Percentiles rank a stretch among this genome's conserved stretches.
Evolutionary conservation across 2,113 vertebrate species (phyloP).

Genomic region (Protomyctophum bolini): DNA sequence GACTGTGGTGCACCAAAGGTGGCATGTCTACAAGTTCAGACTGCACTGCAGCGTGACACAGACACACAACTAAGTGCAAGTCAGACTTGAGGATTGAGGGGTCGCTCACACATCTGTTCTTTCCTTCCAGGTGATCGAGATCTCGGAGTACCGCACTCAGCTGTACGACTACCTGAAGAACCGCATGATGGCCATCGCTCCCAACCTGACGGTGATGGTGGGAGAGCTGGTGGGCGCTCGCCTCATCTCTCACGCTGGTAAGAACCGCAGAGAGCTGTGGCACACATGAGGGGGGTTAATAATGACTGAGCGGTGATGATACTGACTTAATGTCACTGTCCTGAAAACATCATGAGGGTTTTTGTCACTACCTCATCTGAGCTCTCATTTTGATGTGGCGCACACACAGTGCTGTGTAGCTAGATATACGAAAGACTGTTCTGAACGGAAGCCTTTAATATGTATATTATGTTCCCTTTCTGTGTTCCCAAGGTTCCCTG

Average conservation of each 20-base stretch:
- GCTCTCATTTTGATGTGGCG: slow-evolving; percentile 25
- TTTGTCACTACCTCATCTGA: slow-evolving; percentile 97
- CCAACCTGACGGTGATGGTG: slow-evolving; percentile 96
- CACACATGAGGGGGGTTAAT: background rate
- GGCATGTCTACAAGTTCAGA: no score
- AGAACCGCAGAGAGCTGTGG: background rate
- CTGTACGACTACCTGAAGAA: slow-evolving; percentile 98
- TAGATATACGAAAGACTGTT: no score
- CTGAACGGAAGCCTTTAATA: background rate
- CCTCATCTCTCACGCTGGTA: slow-evolving; percentile 96
- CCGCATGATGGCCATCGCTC: slow-evolving; percentile 98
- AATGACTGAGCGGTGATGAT: slow-evolving; percentile 82
- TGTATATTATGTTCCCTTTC: background rate
- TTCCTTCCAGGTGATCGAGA: slow-evolving; percentile 89
- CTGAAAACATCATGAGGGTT: slow-evolving; percentile 84
- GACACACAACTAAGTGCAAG: no score
- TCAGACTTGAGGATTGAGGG: no score
- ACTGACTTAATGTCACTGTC: slow-evolving; percentile 69
- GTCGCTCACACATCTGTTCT: background rate
- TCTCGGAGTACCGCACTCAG: slow-evolving; percentile 92
- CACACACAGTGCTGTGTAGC: no score
- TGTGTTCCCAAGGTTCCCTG: slow-evolving; percentile 84
- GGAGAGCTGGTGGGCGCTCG: slow-evolving; percentile 96
- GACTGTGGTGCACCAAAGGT: no score
- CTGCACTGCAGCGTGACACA: no score